These are phyloP conservation scores for Meta bourneti DNA, from an alignment of 2,888 invertebrate species.

Conservation along the genomic window DNA sequence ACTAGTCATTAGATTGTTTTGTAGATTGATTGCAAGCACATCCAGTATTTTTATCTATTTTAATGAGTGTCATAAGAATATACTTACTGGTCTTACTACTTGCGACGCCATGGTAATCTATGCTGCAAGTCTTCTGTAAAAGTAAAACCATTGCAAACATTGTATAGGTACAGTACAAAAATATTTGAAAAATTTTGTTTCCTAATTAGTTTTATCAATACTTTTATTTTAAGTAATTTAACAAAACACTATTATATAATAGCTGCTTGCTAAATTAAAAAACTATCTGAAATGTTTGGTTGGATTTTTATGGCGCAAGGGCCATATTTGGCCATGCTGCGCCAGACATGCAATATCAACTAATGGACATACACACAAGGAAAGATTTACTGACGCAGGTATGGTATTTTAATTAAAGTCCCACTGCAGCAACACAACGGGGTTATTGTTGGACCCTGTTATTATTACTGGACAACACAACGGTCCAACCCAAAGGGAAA, in stretches of 20 bases:
- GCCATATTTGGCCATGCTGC: too few relatives aligned
- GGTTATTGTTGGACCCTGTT: too few relatives aligned
- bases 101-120: neutral
- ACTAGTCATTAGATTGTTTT: neutral
- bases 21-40: neutral
- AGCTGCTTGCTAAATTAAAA: neutral
- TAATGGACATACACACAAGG: too few relatives aligned
- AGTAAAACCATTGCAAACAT: neutral
- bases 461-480: too few relatives aligned
- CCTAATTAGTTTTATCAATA: too few relatives aligned
- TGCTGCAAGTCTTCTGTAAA: neutral
- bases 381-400: too few relatives aligned
- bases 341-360: too few relatives aligned
- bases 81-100: slow-evolving; percentile 45
- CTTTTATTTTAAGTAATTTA: too few relatives aligned
- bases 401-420: too few relatives aligned
- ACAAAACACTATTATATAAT: neutral
- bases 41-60: neutral
- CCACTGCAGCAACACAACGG: too few relatives aligned
- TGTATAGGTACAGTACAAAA: neutral
- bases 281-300: neutral
- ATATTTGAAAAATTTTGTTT: neutral
- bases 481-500: too few relatives aligned
- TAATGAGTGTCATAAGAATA: neutral
- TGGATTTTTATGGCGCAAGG: too few relatives aligned